Conservation (phyloP, 2,113 vertebrate genomes). For the Urocitellus parryii region DNA sequence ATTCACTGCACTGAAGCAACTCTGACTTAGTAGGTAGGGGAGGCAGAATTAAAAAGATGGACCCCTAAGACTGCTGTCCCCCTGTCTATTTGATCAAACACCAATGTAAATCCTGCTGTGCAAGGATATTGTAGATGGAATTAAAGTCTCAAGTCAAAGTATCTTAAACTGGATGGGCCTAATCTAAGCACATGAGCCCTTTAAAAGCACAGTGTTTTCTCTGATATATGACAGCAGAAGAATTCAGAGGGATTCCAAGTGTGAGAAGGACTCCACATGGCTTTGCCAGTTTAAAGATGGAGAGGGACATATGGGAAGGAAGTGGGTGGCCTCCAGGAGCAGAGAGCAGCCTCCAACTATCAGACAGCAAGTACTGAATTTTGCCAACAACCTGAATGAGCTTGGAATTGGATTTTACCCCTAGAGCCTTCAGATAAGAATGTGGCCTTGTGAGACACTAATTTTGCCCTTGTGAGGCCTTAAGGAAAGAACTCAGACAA, state of each 20-base stretch:
- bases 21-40: background rate
- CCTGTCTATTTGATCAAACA: slow-evolving; percentile 23
- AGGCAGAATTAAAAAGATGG: slow-evolving; percentile 19
- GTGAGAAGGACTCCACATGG: background rate
- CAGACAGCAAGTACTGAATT: background rate
- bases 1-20: background rate
- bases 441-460: background rate
- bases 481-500: background rate
- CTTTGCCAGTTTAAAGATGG: background rate
- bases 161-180: background rate
- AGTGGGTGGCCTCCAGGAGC: background rate
- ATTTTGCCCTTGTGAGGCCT: background rate
- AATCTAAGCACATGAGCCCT: background rate
- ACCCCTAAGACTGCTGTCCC: background rate
- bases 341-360: background rate
- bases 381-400: slow-evolving; percentile 10
- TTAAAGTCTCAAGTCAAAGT: slow-evolving; percentile 45
- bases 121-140: slow-evolving; percentile 49
- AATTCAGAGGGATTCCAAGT: background rate
- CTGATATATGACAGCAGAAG: slow-evolving; percentile 18
- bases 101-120: background rate
- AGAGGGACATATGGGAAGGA: background rate
- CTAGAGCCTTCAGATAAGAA: background rate
- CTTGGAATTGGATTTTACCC: background rate
- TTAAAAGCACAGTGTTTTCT: background rate